phyloP scores from a whole-genome alignment of 2,888 invertebrate genomes.

The Acanthococcus lagerstroemiae region DNA sequence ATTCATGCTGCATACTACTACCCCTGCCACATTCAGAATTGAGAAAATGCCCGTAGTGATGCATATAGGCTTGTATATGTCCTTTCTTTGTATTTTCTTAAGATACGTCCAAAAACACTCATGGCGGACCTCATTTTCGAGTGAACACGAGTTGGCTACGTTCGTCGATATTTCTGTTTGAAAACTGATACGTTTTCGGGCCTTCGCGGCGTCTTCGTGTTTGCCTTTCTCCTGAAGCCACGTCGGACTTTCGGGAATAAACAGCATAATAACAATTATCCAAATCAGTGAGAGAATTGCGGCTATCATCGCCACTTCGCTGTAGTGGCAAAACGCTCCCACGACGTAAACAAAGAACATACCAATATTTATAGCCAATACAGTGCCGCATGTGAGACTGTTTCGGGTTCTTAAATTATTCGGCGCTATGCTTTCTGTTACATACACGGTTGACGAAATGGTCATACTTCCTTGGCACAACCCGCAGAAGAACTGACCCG shows the following conservation, averaged over 20 bases:
- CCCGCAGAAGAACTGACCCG: no score
- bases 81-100: background rate
- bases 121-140: no score
- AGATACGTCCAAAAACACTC: background rate
- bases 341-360: conserved; percentile 47
- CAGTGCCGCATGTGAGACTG: conserved; percentile 50
- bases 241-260: conserved; percentile 48
- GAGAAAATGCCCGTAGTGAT: no score
- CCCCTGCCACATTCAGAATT: no score
- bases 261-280: conserved; percentile 41
- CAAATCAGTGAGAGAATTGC: conserved; percentile 43
- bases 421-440: no score
- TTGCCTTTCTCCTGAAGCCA: conserved; percentile 47
- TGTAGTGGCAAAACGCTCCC: conserved; percentile 45
- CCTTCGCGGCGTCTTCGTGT: conserved; percentile 44
- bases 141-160: no score
- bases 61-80: no score
- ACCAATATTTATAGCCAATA: conserved; percentile 46
- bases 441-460: no score
- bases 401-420: no score
- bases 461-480: no score
- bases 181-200: conserved; percentile 5
- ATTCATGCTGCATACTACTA: no score
- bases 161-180: no score
- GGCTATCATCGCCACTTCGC: conserved; percentile 36